Evolutionary conservation across 2,888 invertebrate genomes (phyloP).

Genomic region (Amphimallon solstitiale): DNA sequence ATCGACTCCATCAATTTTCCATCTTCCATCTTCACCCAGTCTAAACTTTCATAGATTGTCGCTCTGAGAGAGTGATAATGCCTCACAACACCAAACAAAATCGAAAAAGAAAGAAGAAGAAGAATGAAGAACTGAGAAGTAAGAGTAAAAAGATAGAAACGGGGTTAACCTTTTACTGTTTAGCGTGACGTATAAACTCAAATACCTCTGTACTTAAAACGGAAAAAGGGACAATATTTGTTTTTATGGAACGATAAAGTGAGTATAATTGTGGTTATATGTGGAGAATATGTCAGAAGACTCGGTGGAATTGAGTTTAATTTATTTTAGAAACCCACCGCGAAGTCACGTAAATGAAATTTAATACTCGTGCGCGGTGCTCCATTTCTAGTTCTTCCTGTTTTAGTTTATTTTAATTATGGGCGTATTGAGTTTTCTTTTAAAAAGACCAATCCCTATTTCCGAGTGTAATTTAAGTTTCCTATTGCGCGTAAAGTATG

Average conservation of each 20-base stretch:
- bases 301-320: conserved; percentile 2
- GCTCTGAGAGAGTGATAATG: background rate
- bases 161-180: conserved; percentile 16
- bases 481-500: background rate
- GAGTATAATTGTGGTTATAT: conserved; percentile 17
- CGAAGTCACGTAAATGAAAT: conserved; percentile 21
- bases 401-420: background rate
- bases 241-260: conserved; percentile 25
- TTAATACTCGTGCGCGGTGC: conserved; percentile 4
- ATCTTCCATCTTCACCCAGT: conserved; percentile 1
- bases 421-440: background rate
- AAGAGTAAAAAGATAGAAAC: conserved; percentile 1
- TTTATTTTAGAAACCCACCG: conserved; percentile 16
- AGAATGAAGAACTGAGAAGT: background rate
- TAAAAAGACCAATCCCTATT: conserved; percentile 13
- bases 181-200: conserved; percentile 14
- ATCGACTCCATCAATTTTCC: conserved; percentile 22
- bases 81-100: background rate
- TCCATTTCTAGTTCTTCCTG: conserved; percentile 13
- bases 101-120: background rate
- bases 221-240: conserved; percentile 18
- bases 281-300: conserved; percentile 1
- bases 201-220: conserved; percentile 12
- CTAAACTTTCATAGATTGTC: conserved; percentile 3
- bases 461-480: background rate